Evolutionary conservation across 2,888 invertebrate species (phyloP), one percentile per base, ranked within the genome.

Genomic region (Spilarctia lutea): DNA sequence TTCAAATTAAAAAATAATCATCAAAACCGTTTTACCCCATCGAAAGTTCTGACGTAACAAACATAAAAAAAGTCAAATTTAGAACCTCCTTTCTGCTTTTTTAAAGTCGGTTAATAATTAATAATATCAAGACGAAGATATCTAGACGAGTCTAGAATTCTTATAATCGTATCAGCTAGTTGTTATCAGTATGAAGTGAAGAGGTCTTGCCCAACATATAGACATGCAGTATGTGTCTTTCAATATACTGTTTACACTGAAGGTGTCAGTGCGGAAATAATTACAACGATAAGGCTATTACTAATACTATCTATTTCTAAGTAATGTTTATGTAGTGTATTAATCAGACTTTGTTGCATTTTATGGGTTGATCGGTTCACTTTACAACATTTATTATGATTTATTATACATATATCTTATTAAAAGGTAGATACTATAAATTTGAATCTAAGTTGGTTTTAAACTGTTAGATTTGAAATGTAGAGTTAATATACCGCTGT

Each of bases 171-270:
- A 33, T 66, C 73, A 70, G 66, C 72, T 75, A 73, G 45, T 18
- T 33, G 42, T 35, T 75, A 69, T 69, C 75, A 52, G 7, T n/a
- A 20, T 13, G 13, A 74, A 68, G 63, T 52, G 39, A 65, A 8
- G 35, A 67, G 33, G 60, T 76, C 68, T n/a, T 71, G 79, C 83
- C 68, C 73, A 73, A 33, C 65, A 63, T 35, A 65, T 75, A 68
- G 48, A 69, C 48, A 72, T 65, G 33, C 71, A 72, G 77, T 76
- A 72, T 39, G 30, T 78, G 73, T 72, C 70, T 70, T 60, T 35
- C 66, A 45, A 45, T 45, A 13, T 35, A 33, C 16, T 75, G 66
- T 73, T 66, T 66, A 74, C 35, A 33, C 48, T 16, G 30, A 42
- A 70, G 65, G 76, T 76, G 76, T 71, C 66, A 71, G 70, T 33